Evolutionary conservation across 2,797 vertebrate genomes (phyloP).

Genomic region (Coregonus sp.): DNA sequence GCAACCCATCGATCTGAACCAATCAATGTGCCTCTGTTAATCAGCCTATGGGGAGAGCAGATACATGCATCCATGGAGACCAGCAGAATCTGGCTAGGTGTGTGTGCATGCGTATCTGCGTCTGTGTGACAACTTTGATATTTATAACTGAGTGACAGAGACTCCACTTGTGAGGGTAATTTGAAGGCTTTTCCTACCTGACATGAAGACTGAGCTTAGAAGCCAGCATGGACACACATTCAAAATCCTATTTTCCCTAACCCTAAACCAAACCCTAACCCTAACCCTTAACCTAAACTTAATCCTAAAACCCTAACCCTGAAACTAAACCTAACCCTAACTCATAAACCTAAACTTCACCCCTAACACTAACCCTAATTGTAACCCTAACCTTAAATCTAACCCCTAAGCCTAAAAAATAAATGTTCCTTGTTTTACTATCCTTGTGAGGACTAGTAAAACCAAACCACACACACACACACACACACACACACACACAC

Average conservation of each 20-base stretch:
- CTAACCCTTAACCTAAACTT: no score
- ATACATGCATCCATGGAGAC: conserved; percentile 53
- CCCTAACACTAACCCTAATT: no score
- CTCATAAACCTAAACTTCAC: no score
- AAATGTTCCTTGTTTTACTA: no score
- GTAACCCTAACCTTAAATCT: no score
- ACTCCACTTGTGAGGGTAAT: conserved; percentile 37
- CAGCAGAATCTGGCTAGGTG: conserved; percentile 18
- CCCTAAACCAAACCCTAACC: no score
- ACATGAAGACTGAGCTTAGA: conserved; percentile 34
- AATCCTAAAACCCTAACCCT: no score
- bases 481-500: no score
- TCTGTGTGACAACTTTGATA: conserved; percentile 50
- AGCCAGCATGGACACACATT: not conserved
- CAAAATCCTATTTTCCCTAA: not conserved
- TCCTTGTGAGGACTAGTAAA: no score
- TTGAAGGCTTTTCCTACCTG: conserved; percentile 5
- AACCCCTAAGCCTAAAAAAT: no score
- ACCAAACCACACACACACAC: no score
- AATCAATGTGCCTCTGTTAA: conserved; percentile 61
- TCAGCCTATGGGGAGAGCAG: conserved; percentile 41
- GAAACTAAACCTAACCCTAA: no score
- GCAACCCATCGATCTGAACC: conserved; percentile 11
- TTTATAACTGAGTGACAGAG: conserved; percentile 47
- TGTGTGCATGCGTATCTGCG: conserved; percentile 15